Conservation (phyloP, 2,888 invertebrate species). For the Thumatha senex region DNA sequence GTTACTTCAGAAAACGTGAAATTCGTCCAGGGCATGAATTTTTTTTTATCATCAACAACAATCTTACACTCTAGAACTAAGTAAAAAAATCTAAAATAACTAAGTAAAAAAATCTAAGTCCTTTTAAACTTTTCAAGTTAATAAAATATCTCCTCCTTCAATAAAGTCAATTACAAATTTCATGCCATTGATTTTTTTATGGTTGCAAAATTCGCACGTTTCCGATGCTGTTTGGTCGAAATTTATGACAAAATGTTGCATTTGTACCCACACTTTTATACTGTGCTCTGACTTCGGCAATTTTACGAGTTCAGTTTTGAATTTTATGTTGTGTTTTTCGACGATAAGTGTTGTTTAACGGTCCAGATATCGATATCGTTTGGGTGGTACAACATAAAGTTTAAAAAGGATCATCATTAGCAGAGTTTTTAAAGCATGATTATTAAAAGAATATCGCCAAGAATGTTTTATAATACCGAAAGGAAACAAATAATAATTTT, state of each 20-base stretch:
- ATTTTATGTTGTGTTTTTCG: conserved; percentile 40
- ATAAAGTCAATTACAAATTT: not conserved
- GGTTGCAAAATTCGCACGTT: too few relatives aligned
- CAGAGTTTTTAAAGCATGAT: not conserved
- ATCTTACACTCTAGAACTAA: too few relatives aligned
- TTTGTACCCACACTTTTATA: not conserved
- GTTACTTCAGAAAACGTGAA: too few relatives aligned
- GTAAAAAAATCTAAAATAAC: too few relatives aligned
- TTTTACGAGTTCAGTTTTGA: conserved; percentile 40
- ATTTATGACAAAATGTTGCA: not conserved
- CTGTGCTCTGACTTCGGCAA: conserved; percentile 26
- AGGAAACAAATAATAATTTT: not conserved
- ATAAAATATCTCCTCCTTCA: not conserved
- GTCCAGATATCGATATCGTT: conserved; percentile 18
- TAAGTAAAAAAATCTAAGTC: too few relatives aligned
- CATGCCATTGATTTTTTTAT: too few relatives aligned
- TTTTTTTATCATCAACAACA: too few relatives aligned
- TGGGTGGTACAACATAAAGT: conserved; percentile 12
- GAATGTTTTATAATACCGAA: not conserved
- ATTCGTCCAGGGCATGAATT: too few relatives aligned
- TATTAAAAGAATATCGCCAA: not conserved
- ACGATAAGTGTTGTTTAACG: conserved; percentile 38
- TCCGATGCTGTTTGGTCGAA: too few relatives aligned
- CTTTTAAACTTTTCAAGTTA: too few relatives aligned
- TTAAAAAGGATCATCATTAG: conserved; percentile 1